Conservation (phyloP, 2,888 invertebrate genomes). For the Mallateleia sp. region DNA sequence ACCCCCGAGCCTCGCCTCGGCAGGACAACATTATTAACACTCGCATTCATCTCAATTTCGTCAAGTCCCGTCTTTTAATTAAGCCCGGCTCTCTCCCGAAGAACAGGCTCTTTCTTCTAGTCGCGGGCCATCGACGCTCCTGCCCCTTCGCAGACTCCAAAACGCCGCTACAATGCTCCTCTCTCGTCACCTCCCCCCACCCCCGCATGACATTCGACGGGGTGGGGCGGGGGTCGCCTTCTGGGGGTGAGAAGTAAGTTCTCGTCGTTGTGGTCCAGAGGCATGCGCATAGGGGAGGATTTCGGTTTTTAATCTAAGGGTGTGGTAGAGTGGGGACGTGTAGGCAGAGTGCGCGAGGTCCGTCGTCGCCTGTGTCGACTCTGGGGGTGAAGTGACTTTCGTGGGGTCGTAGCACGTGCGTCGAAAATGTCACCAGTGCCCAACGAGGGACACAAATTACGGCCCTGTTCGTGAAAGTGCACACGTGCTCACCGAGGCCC, state of each 20-base stretch:
- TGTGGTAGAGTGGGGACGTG: slow-evolving; percentile 85
- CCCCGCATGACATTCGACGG: neutral
- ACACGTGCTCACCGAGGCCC: slow-evolving; percentile 43
- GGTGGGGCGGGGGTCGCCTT: slow-evolving; percentile 30
- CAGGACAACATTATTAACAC: slow-evolving; percentile 7
- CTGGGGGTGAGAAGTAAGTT: slow-evolving; percentile 54
- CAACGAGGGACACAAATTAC: slow-evolving; percentile 56
- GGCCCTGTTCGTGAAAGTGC: slow-evolving; percentile 56
- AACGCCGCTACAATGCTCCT: slow-evolving; percentile 35
- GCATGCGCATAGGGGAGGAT: slow-evolving; percentile 80
- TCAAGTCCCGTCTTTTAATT: slow-evolving; percentile 17
- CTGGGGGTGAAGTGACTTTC: slow-evolving; percentile 78
- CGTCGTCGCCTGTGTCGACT: slow-evolving; percentile 69
- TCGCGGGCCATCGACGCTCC: neutral
- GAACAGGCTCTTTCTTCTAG: slow-evolving; percentile 9
- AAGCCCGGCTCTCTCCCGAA: neutral
- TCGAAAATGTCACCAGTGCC: slow-evolving; percentile 67
- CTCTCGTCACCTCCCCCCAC: neutral
- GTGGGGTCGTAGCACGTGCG: slow-evolving; percentile 79
- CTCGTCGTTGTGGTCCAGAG: slow-evolving; percentile 73
- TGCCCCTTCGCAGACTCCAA: neutral
- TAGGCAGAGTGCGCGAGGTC: slow-evolving; percentile 76
- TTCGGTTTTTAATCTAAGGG: slow-evolving; percentile 88
- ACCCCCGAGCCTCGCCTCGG: too few relatives aligned
- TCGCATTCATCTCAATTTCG: slow-evolving; percentile 3